Base-by-base conservation (phyloP, 2,113 vertebrate species). In the Andinoacara biseriatus region DNA sequence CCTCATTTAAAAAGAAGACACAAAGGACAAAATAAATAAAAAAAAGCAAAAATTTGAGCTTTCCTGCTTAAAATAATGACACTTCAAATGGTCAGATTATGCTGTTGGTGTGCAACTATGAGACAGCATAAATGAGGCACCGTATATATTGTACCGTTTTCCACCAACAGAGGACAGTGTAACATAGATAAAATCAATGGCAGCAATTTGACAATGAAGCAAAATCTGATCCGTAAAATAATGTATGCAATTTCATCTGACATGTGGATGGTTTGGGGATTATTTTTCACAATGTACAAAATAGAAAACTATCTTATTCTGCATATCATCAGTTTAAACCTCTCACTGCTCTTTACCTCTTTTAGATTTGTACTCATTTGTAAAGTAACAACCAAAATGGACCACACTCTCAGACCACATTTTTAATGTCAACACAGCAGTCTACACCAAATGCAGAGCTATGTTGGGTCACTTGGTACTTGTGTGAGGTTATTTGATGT, bases 141-240 rank as follows among this genome's bases (percentile, higher is more conserved):
- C 2, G n/a, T 0, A 3, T 20, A 7, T 8, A 8, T 15, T 14
- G 18, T 56, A 13, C 67, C 2, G 38, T n/a, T 81, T 83, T 56
- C 10, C 26, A 59, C 76, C 95, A 95, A 78, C 81, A 95, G 95
- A 74, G 82, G 94, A 89, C 92, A 94, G 86, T 63, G 67, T 82
- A 43, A 69, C 75, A 54, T 15, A 20, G 22, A 38, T 33, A 54
- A 69, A 54, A 33, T 54, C 46, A 54, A 33, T 26, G 31, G 26
- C 26, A n/a, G 26, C 17, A 5, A 72, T 31, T 72, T 46, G 57
- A 58, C 56, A 76, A 43, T 20, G 57, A 43, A 58, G 58, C 22
- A 58, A 59, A 72, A 31, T 72, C 43, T 54, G 33, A 54, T 72
- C 43, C 26, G 2, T 72, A 17, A 72, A 72, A 20, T 69, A 69